Conservation (phyloP, 1,140 invertebrate species). For the Popillia japonica region DNA sequence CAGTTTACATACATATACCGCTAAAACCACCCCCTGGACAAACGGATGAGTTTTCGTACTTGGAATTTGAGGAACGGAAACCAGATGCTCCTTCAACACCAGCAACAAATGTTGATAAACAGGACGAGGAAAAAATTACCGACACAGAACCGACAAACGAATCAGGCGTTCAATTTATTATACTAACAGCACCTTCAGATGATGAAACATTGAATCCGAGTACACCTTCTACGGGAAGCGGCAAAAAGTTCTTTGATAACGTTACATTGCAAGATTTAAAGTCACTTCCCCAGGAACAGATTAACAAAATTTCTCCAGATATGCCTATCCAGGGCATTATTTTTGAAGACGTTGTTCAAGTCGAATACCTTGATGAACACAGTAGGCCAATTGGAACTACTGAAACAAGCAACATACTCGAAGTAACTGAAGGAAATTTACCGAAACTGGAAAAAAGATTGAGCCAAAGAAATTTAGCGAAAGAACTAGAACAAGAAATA, state of each 20-base stretch:
- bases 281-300: slow-evolving; percentile 52
- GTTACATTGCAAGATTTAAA: slow-evolving; percentile 52
- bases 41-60: slow-evolving; percentile 56
- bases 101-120: slow-evolving; percentile 21
- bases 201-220: slow-evolving; percentile 57
- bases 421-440: slow-evolving; percentile 36
- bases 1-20: slow-evolving; percentile 59
- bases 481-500: slow-evolving; percentile 34
- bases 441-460: slow-evolving; percentile 26
- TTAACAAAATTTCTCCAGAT: slow-evolving; percentile 52
- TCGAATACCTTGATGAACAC: slow-evolving; percentile 30
- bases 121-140: slow-evolving; percentile 37
- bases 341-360: slow-evolving; percentile 39
- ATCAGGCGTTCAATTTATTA: slow-evolving; percentile 55
- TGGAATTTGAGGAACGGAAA: slow-evolving; percentile 50
- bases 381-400: slow-evolving; percentile 35
- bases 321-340: slow-evolving; percentile 40
- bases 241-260: slow-evolving; percentile 49
- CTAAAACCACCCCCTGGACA: slow-evolving; percentile 55
- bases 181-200: slow-evolving; percentile 57
- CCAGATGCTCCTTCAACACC: background rate
- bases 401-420: slow-evolving; percentile 21
- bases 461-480: slow-evolving; percentile 24
- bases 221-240: slow-evolving; percentile 53
- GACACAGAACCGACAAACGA: slow-evolving; percentile 2